Conservation (phyloP, 2,113 vertebrate species). For the Cranoglanis bouderius region DNA sequence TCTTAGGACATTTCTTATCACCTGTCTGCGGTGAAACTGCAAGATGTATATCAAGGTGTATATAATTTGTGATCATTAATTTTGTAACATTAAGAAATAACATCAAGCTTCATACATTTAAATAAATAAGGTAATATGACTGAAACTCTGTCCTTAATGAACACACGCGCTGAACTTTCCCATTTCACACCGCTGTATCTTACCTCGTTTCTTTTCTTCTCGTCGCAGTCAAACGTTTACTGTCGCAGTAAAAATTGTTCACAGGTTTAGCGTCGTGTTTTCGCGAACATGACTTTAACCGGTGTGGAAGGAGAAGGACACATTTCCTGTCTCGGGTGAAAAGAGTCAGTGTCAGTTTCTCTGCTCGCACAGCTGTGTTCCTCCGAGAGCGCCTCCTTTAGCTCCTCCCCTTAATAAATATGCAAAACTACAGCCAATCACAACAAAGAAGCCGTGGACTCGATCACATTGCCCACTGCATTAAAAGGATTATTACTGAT, state of each 20-base stretch:
- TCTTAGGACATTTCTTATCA: not conserved
- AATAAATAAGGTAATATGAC: not conserved
- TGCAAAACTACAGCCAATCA: slow-evolving; percentile 24
- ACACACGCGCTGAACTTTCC: not conserved
- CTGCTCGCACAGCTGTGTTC: slow-evolving; percentile 1
- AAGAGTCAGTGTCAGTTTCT: not conserved
- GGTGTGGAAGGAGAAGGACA: not conserved
- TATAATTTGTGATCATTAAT: not conserved
- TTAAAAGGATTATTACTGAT: not conserved
- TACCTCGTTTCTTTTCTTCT: not conserved
- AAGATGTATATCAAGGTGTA: not conserved
- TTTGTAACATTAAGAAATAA: not conserved
- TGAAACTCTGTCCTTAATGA: not conserved
- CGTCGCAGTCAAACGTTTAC: not conserved
- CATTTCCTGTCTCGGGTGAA: not conserved
- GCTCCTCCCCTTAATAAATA: slow-evolving; percentile 10
- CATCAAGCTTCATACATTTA: not conserved
- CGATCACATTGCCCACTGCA: too few relatives aligned
- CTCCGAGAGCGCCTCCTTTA: not conserved
- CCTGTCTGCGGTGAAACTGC: not conserved
- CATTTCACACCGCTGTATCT: not conserved
- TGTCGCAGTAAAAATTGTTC: not conserved
- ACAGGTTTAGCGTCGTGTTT: not conserved
- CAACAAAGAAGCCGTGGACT: not conserved
- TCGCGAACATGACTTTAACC: not conserved